A percentile compares a stretch with the other conserved stretches of the same genome.
Evolutionary conservation across 2,888 invertebrate species (phyloP).

Genomic region (Synanthedon myopaeformis): DNA sequence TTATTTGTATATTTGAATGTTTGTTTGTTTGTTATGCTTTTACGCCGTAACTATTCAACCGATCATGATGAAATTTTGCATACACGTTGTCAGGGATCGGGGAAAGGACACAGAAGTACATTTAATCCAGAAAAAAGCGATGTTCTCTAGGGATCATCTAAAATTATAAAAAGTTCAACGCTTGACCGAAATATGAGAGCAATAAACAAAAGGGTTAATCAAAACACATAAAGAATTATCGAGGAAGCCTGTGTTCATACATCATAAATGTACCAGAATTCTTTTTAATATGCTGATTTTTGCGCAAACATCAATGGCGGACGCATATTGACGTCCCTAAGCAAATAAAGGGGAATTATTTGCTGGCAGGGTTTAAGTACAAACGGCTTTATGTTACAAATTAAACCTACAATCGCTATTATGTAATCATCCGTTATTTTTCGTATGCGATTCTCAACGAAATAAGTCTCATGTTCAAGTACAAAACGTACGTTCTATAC

Average conservation of each 20-base stretch:
- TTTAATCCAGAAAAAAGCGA: no score
- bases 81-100: no score
- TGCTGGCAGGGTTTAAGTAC: slow-evolving; percentile 14
- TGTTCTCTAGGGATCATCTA: no score
- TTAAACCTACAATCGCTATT: slow-evolving; percentile 15
- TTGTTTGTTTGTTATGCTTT: no score
- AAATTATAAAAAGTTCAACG: no score
- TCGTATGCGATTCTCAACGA: not conserved
- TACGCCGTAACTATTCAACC: no score
- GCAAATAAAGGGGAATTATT: slow-evolving; percentile 44
- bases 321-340: slow-evolving; percentile 33
- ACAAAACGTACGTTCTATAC: not conserved
- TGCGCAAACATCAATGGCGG: slow-evolving; percentile 27
- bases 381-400: slow-evolving; percentile 20
- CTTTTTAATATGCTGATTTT: slow-evolving; percentile 25
- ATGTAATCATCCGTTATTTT: slow-evolving; percentile 1
- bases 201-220: not conserved
- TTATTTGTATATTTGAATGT: no score
- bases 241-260: not conserved
- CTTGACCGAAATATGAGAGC: no score
- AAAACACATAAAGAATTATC: not conserved
- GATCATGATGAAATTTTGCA: no score
- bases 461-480: not conserved
- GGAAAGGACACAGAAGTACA: no score
- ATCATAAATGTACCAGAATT: not conserved